Percentiles rank a stretch among this genome's conserved stretches.
phyloP scores from a whole-genome alignment of 1,140 invertebrate species.

The Drosophila subpulchrella region DNA sequence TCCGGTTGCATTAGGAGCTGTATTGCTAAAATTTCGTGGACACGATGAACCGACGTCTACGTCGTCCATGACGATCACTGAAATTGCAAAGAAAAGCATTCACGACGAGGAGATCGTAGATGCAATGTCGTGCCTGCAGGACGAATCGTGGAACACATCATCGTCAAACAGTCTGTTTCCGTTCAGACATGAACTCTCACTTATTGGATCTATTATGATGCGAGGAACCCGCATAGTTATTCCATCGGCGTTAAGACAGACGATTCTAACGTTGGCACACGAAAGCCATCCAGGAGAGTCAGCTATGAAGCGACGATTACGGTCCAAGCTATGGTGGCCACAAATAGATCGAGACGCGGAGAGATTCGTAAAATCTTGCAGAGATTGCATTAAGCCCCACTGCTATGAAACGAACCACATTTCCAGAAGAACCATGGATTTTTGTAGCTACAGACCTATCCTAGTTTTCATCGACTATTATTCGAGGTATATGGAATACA shows the following conservation, averaged over 20 bases:
- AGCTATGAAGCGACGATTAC: background rate
- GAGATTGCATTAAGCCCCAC: background rate
- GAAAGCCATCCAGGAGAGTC: background rate
- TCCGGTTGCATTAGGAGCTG: too few relatives aligned
- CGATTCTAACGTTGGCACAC: background rate
- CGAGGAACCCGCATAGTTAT: background rate
- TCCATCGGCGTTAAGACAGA: background rate
- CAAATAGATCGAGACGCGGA: background rate
- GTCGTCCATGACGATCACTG: too few relatives aligned
- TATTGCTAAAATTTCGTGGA: too few relatives aligned
- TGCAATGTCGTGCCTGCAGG: too few relatives aligned
- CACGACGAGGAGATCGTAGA: too few relatives aligned
- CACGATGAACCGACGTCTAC: background rate
- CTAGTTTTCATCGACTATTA: background rate
- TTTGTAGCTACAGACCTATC: background rate
- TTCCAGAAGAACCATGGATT: background rate
- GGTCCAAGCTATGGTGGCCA: background rate
- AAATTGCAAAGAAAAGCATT: too few relatives aligned
- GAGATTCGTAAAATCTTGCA: background rate
- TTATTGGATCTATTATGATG: background rate
- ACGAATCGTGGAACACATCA: too few relatives aligned
- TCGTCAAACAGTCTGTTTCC: background rate
- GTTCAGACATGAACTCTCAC: background rate
- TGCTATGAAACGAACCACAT: background rate
- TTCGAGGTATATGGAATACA: background rate